phyloP scores from a whole-genome alignment of 2,113 vertebrate species.

The Pangasianodon gigas region DNA sequence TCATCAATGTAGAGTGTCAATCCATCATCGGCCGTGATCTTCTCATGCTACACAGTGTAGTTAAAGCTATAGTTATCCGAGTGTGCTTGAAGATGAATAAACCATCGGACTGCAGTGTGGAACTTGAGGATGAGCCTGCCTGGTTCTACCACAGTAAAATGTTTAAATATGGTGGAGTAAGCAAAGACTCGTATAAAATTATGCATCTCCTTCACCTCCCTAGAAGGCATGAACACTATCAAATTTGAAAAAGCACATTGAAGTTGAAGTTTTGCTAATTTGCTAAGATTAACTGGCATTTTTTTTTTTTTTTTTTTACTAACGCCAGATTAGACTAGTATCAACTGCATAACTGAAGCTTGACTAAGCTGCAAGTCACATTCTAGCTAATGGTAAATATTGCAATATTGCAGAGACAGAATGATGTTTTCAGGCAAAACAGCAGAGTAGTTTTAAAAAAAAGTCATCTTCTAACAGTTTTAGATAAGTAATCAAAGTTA shows the following conservation, averaged over 20 bases:
- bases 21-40: too few species aligned
- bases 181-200: background rate
- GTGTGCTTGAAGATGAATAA: background rate
- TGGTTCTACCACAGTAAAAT: background rate
- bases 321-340: too few species aligned
- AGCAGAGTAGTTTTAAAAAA: background rate
- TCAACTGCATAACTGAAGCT: background rate
- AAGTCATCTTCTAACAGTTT: background rate
- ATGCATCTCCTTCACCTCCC: background rate
- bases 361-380: background rate
- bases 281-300: too few species aligned
- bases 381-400: too few species aligned
- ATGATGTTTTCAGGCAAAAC: background rate
- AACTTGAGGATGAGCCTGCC: background rate
- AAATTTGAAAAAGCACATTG: background rate
- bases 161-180: background rate
- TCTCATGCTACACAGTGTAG: background rate
- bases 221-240: background rate
- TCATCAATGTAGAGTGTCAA: too few species aligned
- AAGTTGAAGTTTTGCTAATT: too few species aligned
- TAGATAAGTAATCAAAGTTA: background rate
- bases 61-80: background rate
- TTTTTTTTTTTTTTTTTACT: too few species aligned
- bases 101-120: background rate
- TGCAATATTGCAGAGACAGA: background rate